Base-by-base conservation (phyloP, 2,113 vertebrate species). In the Rhinolophus sinicus region DNA sequence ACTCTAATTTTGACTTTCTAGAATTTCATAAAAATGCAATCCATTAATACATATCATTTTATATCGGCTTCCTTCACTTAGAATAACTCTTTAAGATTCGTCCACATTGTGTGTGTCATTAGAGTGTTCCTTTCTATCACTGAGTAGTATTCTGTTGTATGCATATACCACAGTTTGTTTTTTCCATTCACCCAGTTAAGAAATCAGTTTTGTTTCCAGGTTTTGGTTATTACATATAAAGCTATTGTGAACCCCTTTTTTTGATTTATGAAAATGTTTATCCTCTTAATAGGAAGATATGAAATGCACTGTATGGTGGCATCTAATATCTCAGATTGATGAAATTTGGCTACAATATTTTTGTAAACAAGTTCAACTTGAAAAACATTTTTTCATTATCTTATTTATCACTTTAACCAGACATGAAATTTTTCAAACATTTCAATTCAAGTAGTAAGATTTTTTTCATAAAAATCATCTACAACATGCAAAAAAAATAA, bases 351-450 rank as follows among this genome's bases (percentile, higher is more conserved):
- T 44, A 44, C 40, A 44, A 7, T 44, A 44, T 44, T 44, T 44
- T 44, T 44, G 40, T 44, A 44, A 44, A 44, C 40, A 44, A 44
- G 40, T 44, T 44, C 40, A 44, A 44, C 40, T 44, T 44, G 40
- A 44, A 44, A 44, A 6, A 44, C 40, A 44, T 5, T 44, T 44
- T 6, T 44, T 44, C 40, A 44, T 44, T 44, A 44, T 44, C 40
- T 44, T 44, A 44, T 44, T 44, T 75, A 50, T 77, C 38, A 65
- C 38, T 85, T 85, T 56, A 84, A 78, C 15, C 19, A 78, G 26
- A 91, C 3, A 88, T 65, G 64, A 75, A 78, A 56, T n/a, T 67
- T 69, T 78, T 62, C 73, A 92, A 84, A 91, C 6, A 85, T 88
- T 90, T 94, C 16, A 94, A 70, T 30, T 69, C 56, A 90, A 44